Conservation (phyloP, 2,888 invertebrate species). For the Microctonus hyperodae region DNA sequence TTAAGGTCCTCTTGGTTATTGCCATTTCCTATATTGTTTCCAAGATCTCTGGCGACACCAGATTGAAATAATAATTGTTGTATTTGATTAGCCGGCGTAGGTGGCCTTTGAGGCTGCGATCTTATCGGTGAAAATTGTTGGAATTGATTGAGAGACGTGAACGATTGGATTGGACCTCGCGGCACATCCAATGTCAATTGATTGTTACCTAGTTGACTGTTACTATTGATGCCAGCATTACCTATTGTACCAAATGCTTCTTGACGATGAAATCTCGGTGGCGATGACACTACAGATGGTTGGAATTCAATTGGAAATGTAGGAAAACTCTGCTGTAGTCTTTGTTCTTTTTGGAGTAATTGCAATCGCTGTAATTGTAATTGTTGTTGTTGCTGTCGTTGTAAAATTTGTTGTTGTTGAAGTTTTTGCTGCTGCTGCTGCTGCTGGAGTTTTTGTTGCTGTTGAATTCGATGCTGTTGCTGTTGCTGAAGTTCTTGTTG, state of each 20-base stretch:
- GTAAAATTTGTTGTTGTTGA: constrained; percentile 37
- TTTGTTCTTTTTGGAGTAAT: constrained; percentile 54
- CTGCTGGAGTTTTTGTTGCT: constrained; percentile 57
- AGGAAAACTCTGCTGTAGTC: constrained; percentile 55
- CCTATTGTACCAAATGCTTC: constrained; percentile 63
- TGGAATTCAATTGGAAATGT: constrained; percentile 51
- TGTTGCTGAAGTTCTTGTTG: constrained; percentile 23
- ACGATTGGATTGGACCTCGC: constrained; percentile 50
- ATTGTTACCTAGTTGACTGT: constrained; percentile 49
- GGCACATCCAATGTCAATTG: constrained; percentile 49
- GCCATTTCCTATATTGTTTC: constrained; percentile 48
- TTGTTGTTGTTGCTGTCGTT: neutral
- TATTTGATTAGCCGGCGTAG: constrained; percentile 68
- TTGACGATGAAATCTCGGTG: constrained; percentile 58
- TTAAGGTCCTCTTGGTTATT: constrained; percentile 76
- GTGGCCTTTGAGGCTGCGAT: constrained; percentile 37
- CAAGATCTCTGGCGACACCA: constrained; percentile 67
- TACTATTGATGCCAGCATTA: constrained; percentile 70
- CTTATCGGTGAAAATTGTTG: constrained; percentile 46
- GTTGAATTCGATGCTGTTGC: constrained; percentile 44
- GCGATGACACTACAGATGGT: constrained; percentile 58
- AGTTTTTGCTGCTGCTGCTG: neutral
- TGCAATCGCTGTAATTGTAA: constrained; percentile 37
- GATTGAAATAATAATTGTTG: constrained; percentile 73
- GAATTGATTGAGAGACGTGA: constrained; percentile 39